phyloP scores from a whole-genome alignment of 2,113 vertebrate genomes.

The Myrmophylax atrothorax region DNA sequence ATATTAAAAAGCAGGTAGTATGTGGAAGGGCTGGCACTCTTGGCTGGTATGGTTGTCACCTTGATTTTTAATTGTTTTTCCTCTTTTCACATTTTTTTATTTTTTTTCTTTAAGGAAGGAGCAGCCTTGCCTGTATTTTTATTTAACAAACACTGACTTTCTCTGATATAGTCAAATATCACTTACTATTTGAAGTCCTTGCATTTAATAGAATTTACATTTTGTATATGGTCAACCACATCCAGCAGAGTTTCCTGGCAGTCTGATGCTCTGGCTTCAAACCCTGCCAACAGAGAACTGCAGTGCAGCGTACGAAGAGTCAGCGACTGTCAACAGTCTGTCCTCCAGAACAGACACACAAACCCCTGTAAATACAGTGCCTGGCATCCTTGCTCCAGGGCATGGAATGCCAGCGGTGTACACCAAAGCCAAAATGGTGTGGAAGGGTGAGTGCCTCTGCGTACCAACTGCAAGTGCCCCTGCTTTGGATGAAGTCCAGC shows the following conservation, averaged over 20 bases:
- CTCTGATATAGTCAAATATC: neutral
- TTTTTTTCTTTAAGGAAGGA: neutral
- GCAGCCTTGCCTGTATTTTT: neutral
- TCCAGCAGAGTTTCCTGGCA: neutral
- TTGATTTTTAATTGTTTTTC: neutral
- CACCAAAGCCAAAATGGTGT: neutral
- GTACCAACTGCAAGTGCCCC: neutral
- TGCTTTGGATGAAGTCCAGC: neutral
- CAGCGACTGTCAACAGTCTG: neutral
- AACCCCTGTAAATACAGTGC: neutral
- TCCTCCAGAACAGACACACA: neutral
- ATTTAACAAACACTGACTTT: neutral
- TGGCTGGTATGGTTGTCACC: neutral
- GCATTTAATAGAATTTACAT: neutral
- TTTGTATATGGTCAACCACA: neutral
- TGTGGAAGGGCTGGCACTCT: neutral
- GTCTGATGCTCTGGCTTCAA: neutral
- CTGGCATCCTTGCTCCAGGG: neutral
- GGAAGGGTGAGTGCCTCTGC: neutral
- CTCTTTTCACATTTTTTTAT: neutral
- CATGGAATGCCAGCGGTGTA: neutral
- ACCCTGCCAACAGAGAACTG: neutral
- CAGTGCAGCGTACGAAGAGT: neutral
- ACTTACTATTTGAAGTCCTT: neutral
- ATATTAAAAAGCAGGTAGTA: slow-evolving; percentile 7